Evolutionary conservation across 2,888 invertebrate species (phyloP).

Genomic region (Drosophila neotestacea): DNA sequence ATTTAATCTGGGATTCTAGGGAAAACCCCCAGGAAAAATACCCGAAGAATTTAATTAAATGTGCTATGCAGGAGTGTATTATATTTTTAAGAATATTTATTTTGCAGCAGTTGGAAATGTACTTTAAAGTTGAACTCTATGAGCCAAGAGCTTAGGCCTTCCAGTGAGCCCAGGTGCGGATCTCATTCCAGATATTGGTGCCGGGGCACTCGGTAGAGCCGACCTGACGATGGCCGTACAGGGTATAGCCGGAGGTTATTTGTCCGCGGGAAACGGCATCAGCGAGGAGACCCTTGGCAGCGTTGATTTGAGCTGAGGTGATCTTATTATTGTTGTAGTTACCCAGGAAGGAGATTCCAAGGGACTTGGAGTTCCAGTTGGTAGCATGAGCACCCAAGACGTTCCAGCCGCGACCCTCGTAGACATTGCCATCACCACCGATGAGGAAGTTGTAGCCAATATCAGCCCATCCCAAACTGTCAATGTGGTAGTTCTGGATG

Average conservation of each 20-base stretch:
- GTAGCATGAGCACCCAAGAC: slow-evolving; percentile 81
- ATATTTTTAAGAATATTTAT: slow-evolving; percentile 41
- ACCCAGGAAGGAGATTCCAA: slow-evolving; percentile 83
- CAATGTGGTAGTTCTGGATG: slow-evolving; percentile 82
- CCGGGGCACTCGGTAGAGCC: slow-evolving; percentile 82
- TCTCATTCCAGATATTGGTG: slow-evolving; percentile 79
- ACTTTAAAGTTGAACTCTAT: slow-evolving; percentile 4
- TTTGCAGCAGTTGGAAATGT: slow-evolving; percentile 25
- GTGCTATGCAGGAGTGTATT: too few relatives aligned
- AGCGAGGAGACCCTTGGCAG: slow-evolving; percentile 71
- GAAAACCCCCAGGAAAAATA: too few relatives aligned
- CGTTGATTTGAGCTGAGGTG: slow-evolving; percentile 66
- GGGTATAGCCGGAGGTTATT: slow-evolving; percentile 69
- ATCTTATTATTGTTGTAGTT: slow-evolving; percentile 73
- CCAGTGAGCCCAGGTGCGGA: slow-evolving; percentile 82
- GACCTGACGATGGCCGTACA: slow-evolving; percentile 82
- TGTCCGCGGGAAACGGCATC: slow-evolving; percentile 74
- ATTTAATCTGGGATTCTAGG: too few relatives aligned
- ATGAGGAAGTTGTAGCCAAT: slow-evolving; percentile 83
- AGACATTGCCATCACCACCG: slow-evolving; percentile 83
- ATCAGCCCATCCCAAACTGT: slow-evolving; percentile 78
- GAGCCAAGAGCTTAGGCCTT: slow-evolving; percentile 55
- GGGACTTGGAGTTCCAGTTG: slow-evolving; percentile 79
- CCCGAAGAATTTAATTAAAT: too few relatives aligned
- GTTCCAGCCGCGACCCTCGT: slow-evolving; percentile 82